Percentiles rank a stretch among this genome's conserved stretches.
phyloP scores from a whole-genome alignment of 1,140 invertebrate species.

The Asobara japonica region DNA sequence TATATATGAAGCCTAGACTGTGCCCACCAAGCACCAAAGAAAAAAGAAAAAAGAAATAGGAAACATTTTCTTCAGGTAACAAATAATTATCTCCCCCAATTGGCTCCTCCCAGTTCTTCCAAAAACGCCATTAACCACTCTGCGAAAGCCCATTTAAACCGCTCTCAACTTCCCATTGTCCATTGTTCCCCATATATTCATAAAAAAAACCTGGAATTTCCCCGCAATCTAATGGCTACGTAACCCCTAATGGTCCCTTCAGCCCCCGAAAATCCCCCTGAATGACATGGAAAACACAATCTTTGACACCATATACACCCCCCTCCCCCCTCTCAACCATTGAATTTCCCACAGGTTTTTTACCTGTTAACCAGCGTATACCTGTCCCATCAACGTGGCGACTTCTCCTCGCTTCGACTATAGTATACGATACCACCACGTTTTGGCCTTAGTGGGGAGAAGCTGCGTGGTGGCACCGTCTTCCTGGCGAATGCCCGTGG shows the following conservation, averaged over 20 bases:
- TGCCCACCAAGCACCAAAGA: no score
- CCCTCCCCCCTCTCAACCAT: background rate
- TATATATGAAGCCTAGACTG: no score
- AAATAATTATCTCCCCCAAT: background rate
- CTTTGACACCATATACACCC: no score
- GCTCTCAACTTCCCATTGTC: background rate
- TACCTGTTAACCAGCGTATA: background rate
- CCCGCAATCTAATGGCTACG: background rate
- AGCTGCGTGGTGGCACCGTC: constrained; percentile 45
- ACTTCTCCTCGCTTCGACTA: constrained; percentile 16
- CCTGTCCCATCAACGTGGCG: background rate
- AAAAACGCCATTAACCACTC: background rate
- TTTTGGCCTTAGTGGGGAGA: constrained; percentile 47
- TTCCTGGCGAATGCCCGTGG: constrained; percentile 33
- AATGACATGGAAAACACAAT: no score
- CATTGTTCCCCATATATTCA: background rate
- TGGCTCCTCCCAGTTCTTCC: background rate
- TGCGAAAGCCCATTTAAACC: background rate
- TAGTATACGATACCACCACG: constrained; percentile 11
- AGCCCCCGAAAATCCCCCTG: background rate
- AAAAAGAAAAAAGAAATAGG: background rate
- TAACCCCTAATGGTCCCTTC: background rate
- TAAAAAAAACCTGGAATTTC: background rate
- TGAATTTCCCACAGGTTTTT: background rate
- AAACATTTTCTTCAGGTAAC: background rate